Evolutionary conservation across 2,888 invertebrate species (phyloP).

Genomic region (Helleia helle): DNA sequence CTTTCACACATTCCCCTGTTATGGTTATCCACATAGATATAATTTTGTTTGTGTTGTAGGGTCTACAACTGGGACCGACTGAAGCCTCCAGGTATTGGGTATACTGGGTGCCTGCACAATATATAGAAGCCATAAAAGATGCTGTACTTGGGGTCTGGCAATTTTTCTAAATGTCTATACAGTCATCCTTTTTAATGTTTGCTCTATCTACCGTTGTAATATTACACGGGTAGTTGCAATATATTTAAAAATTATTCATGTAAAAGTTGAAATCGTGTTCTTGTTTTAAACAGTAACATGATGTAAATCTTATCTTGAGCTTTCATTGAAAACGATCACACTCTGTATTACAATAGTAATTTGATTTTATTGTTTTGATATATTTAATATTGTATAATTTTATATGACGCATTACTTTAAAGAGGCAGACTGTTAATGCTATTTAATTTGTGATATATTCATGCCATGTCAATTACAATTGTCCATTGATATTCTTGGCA

Average conservation of each 20-base stretch:
- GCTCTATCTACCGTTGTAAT: constrained; percentile 42
- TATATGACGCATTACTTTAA: background rate
- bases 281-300: background rate
- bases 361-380: constrained; percentile 16
- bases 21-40: too few relatives aligned
- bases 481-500: constrained; percentile 59
- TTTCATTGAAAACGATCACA: constrained; percentile 9
- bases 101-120: constrained; percentile 95
- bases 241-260: constrained; percentile 41
- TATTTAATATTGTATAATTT: constrained; percentile 10
- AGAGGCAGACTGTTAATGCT: constrained; percentile 28
- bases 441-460: constrained; percentile 60
- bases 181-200: constrained; percentile 29
- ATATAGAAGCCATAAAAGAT: constrained; percentile 92
- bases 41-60: constrained; percentile 73
- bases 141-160: constrained; percentile 92
- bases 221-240: constrained; percentile 63
- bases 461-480: constrained; percentile 71
- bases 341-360: constrained; percentile 15
- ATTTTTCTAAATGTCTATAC: constrained; percentile 72
- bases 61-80: constrained; percentile 90
- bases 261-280: constrained; percentile 15
- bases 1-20: too few relatives aligned
- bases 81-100: constrained; percentile 95
- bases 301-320: constrained; percentile 15